Conservation (phyloP, 2,113 vertebrate genomes). For the Steatornis caripensis region DNA sequence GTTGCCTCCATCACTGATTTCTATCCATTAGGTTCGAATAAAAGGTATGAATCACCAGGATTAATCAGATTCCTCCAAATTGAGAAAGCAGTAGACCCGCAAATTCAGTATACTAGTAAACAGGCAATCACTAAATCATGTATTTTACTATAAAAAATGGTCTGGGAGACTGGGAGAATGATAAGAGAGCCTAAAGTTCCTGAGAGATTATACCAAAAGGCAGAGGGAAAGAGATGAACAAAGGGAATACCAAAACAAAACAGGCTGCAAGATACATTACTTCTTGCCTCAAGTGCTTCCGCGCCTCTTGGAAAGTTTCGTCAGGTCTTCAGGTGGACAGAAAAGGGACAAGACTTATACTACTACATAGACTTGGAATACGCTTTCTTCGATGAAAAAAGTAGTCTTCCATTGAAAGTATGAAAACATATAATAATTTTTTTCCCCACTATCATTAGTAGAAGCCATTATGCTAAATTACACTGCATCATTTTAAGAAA, state of each 20-base stretch:
- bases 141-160: neutral
- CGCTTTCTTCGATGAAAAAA: neutral
- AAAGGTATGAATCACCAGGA: constrained; percentile 26
- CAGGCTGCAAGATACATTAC: neutral
- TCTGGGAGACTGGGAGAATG: neutral
- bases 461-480: neutral
- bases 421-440: neutral
- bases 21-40: neutral
- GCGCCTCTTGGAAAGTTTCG: neutral
- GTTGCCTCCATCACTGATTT: neutral
- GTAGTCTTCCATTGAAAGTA: too few species aligned
- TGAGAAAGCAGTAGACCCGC: neutral
- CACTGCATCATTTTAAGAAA: neutral
- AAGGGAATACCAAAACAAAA: neutral
- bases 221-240: neutral
- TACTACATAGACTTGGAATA: neutral
- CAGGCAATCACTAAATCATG: neutral
- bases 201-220: neutral
- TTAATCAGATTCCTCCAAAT: neutral
- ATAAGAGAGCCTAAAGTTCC: neutral
- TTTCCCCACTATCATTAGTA: neutral
- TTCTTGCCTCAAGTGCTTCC: neutral
- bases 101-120: neutral
- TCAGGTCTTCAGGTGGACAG: neutral
- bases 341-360: neutral